Percentiles rank a stretch among this genome's conserved stretches.
Conservation (phyloP, 2,797 vertebrate genomes). For the Lerista edwardsae region DNA sequence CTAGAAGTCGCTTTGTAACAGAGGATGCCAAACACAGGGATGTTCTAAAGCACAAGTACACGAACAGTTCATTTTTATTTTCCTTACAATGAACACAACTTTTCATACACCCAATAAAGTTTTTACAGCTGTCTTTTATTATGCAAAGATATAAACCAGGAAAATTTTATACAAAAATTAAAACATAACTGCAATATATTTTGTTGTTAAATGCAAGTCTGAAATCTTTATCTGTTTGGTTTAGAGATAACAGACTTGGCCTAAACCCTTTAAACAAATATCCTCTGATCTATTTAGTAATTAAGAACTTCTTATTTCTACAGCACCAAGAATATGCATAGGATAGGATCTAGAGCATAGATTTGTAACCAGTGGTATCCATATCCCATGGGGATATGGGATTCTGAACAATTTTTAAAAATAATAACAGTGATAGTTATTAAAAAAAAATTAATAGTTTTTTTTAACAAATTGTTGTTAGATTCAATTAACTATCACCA, state of each 20-base stretch:
- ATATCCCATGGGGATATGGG: too few species aligned
- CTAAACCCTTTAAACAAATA: not conserved
- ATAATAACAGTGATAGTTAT: too few species aligned
- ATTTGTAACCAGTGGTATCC: too few species aligned
- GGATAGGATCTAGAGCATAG: not conserved
- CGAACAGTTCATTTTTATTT: not conserved
- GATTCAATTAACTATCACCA: too few species aligned
- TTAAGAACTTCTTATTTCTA: not conserved
- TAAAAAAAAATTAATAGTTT: too few species aligned
- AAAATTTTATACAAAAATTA: not conserved
- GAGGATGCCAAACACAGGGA: not conserved
- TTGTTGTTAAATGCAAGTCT: constrained; percentile 7
- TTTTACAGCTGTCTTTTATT: constrained; percentile 5
- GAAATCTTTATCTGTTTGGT: not conserved
- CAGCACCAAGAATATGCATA: not conserved
- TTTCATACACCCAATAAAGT: not conserved
- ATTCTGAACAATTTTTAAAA: too few species aligned
- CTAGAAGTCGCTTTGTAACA: not conserved
- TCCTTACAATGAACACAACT: not conserved
- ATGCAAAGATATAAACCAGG: not conserved
- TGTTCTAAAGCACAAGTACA: not conserved
- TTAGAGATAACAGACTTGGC: not conserved
- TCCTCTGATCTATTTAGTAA: not conserved
- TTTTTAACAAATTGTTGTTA: too few species aligned
- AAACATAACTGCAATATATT: not conserved